Evolutionary conservation across 2,888 invertebrate species (phyloP).

Genomic region (Macrosiphum euphorbiae): DNA sequence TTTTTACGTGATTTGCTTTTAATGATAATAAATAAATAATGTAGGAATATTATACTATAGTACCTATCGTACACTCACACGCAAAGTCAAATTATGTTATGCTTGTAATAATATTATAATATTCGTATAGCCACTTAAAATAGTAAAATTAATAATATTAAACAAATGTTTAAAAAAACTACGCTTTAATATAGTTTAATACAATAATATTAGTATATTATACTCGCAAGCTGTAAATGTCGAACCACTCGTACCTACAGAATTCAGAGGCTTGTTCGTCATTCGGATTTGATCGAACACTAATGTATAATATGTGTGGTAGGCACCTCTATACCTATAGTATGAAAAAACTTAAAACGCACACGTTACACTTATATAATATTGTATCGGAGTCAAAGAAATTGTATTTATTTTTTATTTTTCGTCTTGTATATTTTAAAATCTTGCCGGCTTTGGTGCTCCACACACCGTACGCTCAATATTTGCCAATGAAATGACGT

Average conservation of each 20-base stretch:
- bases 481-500: background rate
- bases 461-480: background rate
- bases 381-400: background rate
- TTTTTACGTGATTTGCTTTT: background rate
- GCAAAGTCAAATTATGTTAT: background rate
- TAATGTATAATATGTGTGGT: background rate
- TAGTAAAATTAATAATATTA: too few species aligned
- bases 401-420: background rate
- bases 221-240: background rate
- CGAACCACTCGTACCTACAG: background rate
- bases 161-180: background rate
- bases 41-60: background rate
- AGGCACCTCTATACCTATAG: background rate
- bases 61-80: background rate
- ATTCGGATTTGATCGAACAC: background rate
- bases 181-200: background rate
- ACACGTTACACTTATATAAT: background rate
- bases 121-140: too few species aligned
- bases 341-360: background rate
- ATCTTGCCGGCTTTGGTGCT: background rate
- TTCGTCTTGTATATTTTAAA: background rate
- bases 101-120: background rate
- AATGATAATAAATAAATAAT: background rate
- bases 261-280: background rate
- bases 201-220: background rate